These are phyloP conservation scores for Tridacna gigas DNA, from an alignment of 2,888 invertebrate genomes.

Conservation along the genomic window DNA sequence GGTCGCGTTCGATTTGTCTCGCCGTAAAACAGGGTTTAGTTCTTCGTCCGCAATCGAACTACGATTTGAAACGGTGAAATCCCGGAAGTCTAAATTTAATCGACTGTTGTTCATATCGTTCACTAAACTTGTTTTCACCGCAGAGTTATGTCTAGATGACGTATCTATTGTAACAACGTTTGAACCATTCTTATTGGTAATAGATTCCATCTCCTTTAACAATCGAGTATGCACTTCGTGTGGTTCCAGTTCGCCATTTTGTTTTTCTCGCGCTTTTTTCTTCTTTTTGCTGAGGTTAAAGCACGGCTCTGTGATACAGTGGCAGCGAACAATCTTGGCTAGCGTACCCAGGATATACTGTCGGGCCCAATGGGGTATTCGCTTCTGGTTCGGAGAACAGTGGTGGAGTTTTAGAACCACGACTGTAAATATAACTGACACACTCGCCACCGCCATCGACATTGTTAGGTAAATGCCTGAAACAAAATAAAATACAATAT, in stretches of 20 bases:
- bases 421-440: slow-evolving; percentile 87
- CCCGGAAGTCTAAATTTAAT: slow-evolving; percentile 61
- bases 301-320: slow-evolving; percentile 55
- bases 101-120: slow-evolving; percentile 55
- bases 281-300: slow-evolving; percentile 5
- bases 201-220: slow-evolving; percentile 41
- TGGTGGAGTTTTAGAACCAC: slow-evolving; percentile 88
- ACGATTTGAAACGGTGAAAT: slow-evolving; percentile 63
- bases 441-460: slow-evolving; percentile 87
- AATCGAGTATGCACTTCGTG: slow-evolving; percentile 50
- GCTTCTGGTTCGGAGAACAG: slow-evolving; percentile 85
- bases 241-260: slow-evolving; percentile 32
- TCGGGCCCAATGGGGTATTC: slow-evolving; percentile 86
- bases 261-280: neutral
- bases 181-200: slow-evolving; percentile 34
- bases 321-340: slow-evolving; percentile 69
- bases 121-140: slow-evolving; percentile 26
- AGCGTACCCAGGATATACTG: slow-evolving; percentile 75
- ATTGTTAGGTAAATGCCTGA: slow-evolving; percentile 87
- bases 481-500: neutral
- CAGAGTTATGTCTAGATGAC: slow-evolving; percentile 12
- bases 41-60: slow-evolving; percentile 62
- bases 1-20: slow-evolving; percentile 44
- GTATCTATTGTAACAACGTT: slow-evolving; percentile 21
- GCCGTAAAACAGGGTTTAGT: neutral